Base-by-base conservation (phyloP, 2,797 vertebrate species). In the Syndactyla subalaris region DNA sequence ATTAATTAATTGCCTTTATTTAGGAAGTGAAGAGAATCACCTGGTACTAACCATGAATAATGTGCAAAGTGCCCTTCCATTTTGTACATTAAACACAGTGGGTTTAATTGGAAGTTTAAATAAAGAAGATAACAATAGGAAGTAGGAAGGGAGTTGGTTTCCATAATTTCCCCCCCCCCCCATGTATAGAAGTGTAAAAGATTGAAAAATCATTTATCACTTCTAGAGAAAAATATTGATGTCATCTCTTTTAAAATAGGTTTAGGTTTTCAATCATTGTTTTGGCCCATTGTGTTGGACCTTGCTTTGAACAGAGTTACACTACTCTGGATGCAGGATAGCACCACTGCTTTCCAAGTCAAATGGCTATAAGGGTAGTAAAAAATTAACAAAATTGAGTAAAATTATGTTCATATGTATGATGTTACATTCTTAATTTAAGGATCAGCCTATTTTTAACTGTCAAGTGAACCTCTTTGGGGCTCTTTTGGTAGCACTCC, bases 1-100 rank as follows among this genome's bases (percentile, higher is more conserved):
- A 75, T 85, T 83, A 92, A 92, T 72, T 89, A 39, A 67, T 70
- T 83, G 10, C 8, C 29, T 51, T 85, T 90, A 38, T 93, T 88
- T 95, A 61, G 75, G 45, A 84, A 67, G 7, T 51, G 10, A 54
- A 49, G 58, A 63, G 32, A 73, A 89, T 65, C 20, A 85, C 74
- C 4, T 4, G 5, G 8, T 70, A 55, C 27, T n/a, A 76, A 79
- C 16, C 19, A 46, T 46, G 19, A 61, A 13, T 41, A 38, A n/a
- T 7, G 3, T 48, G 30, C 41, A 38, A 67, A 58, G 20, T 54
- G 24, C 14, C 20, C 41, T 71, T 78, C 19, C 22, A 7, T 8
- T 22, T 66, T 24, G 7, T 59, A 3, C 7, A 32, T 67, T 59
- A 54, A 66, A 30, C 76, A 19, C 2, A 14, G 29, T 29, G 16